Evolutionary conservation across 2,888 invertebrate species (phyloP).

Genomic region (Orgyia antiqua): DNA sequence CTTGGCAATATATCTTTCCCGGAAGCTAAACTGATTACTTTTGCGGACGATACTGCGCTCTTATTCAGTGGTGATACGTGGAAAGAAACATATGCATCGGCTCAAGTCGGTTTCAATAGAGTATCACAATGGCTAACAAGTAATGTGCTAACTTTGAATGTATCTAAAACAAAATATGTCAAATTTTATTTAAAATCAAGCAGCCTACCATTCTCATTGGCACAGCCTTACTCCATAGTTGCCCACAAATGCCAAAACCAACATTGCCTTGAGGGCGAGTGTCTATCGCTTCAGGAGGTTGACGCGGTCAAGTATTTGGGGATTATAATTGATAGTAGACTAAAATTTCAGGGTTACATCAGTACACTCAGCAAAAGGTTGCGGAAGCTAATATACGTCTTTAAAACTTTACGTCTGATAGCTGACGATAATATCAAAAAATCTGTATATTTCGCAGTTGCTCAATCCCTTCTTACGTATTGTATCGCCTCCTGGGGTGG

Average conservation of each 20-base stretch:
- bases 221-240: background rate
- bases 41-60: constrained; percentile 1
- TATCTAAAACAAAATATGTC: background rate
- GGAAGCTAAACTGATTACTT: background rate
- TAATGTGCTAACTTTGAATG: background rate
- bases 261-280: background rate
- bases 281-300: background rate
- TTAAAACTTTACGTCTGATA: background rate
- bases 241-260: background rate
- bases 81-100: background rate
- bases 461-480: background rate
- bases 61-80: background rate
- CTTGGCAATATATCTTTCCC: background rate
- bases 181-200: background rate
- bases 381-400: background rate
- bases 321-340: background rate
- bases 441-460: background rate
- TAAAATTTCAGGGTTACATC: background rate
- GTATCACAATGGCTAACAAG: background rate
- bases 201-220: too few species aligned
- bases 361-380: background rate
- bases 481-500: constrained; percentile 1
- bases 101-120: background rate
- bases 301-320: background rate
- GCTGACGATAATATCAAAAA: background rate